These are phyloP conservation scores for Epistrophe grossulariae DNA, from an alignment of 2,888 invertebrate species.

Conservation along the genomic window DNA sequence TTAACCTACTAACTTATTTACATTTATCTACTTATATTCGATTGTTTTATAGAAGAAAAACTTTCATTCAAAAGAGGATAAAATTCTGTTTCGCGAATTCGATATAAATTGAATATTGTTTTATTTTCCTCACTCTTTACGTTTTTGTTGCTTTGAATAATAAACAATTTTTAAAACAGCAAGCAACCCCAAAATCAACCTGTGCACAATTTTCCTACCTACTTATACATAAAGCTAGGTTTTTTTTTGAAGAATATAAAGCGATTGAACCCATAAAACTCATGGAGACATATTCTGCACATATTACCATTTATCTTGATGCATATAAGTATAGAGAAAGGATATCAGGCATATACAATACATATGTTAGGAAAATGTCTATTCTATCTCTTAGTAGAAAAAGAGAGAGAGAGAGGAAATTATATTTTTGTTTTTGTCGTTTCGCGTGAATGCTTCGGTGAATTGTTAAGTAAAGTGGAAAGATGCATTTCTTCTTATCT, in stretches of 20 bases:
- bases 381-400: constrained; percentile 23
- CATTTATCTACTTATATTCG: not conserved
- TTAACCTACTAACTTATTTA: constrained; percentile 17
- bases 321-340: not conserved
- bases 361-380: constrained; percentile 18
- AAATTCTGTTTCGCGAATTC: constrained; percentile 45
- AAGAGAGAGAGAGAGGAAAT: constrained; percentile 38
- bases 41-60: constrained; percentile 29
- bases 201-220: not conserved
- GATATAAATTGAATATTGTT: constrained; percentile 45
- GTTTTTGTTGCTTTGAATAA: constrained; percentile 50
- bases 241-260: constrained; percentile 32
- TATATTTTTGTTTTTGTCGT: constrained; percentile 56
- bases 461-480: constrained; percentile 68
- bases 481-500: constrained; percentile 64
- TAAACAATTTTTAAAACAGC: constrained; percentile 55
- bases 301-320: constrained; percentile 56
- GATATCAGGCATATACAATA: constrained; percentile 1
- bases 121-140: not conserved
- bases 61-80: constrained; percentile 14
- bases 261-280: constrained; percentile 63
- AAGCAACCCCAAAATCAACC: constrained; percentile 49
- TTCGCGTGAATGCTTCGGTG: constrained; percentile 71
- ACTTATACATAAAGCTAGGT: not conserved
- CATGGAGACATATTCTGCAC: constrained; percentile 43